Percentiles rank a stretch among this genome's conserved stretches.
Conservation (phyloP, 1,140 invertebrate genomes). For the Sogatella furcifera region DNA sequence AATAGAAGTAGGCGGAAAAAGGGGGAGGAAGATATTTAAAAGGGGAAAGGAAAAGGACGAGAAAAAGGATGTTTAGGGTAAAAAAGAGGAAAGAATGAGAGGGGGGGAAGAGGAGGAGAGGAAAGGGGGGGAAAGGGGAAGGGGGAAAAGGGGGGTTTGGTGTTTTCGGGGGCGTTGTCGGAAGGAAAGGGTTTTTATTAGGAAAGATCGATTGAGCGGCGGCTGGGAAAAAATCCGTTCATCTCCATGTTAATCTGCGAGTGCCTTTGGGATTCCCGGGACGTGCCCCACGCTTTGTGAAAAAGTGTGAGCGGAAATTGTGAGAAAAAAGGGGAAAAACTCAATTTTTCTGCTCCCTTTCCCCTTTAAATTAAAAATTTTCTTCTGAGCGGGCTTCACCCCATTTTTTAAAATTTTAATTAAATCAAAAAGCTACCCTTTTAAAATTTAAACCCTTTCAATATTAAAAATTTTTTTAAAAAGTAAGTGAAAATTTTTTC, state of each 20-base stretch:
- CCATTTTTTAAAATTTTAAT: too few species aligned
- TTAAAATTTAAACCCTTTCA: too few species aligned
- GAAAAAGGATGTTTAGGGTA: too few species aligned
- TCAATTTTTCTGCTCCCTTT: too few species aligned
- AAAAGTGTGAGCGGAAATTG: not conserved
- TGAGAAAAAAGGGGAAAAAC: too few species aligned
- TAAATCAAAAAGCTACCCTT: too few species aligned
- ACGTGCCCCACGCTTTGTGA: not conserved
- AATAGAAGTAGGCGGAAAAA: too few species aligned
- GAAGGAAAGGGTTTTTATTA: not conserved
- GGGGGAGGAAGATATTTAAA: not conserved
- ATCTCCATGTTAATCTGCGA: slow-evolving; percentile 2
- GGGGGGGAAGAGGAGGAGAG: not conserved
- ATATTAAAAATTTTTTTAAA: too few species aligned
- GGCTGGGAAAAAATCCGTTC: not conserved
- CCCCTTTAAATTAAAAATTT: too few species aligned
- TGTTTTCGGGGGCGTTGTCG: too few species aligned
- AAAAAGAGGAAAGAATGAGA: not conserved
- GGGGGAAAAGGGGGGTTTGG: not conserved
- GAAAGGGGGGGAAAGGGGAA: not conserved
- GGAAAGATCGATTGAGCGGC: not conserved
- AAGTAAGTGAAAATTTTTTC: too few species aligned
- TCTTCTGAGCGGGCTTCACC: too few species aligned
- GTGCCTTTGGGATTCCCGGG: not conserved
- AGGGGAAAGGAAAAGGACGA: not conserved